These are phyloP conservation scores for Megalopta genalis DNA, from an alignment of 1,140 invertebrate genomes.

Conservation along the genomic window DNA sequence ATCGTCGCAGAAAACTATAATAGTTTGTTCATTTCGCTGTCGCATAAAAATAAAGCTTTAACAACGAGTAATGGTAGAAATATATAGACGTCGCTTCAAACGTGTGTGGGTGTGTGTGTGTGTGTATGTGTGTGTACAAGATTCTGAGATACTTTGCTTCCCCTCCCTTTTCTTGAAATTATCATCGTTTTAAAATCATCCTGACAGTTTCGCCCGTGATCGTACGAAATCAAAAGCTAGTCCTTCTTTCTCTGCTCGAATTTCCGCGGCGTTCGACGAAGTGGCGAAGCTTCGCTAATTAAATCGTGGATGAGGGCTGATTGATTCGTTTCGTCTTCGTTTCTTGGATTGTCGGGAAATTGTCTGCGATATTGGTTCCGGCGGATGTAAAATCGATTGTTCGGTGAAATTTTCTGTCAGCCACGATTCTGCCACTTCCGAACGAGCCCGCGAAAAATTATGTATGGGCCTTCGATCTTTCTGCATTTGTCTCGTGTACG, in stretches of 20 bases:
- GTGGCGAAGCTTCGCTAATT: not conserved
- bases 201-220: no score
- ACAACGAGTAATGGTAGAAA: no score
- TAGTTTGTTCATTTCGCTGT: not conserved
- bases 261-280: not conserved
- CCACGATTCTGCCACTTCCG: not conserved
- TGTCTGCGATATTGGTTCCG: constrained; percentile 8
- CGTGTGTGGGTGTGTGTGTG: no score
- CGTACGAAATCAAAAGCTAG: no score
- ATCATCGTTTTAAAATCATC: no score
- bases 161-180: no score
- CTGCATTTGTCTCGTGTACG: no score
- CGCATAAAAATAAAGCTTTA: not conserved
- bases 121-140: no score
- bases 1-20: no score
- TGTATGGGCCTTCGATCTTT: not conserved
- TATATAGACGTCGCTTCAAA: no score
- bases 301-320: constrained; percentile 14
- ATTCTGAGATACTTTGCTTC: no score
- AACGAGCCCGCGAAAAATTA: not conserved
- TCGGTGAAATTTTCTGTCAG: not conserved
- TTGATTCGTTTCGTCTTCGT: constrained; percentile 9
- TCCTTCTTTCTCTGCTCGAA: not conserved
- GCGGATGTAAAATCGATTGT: constrained; percentile 20
- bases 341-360: constrained; percentile 34